Percentiles rank a stretch among this genome's conserved stretches.
These are phyloP conservation scores for Lepisosteus osseus DNA, from an alignment of 2,113 vertebrate genomes.

Conservation along the genomic window DNA sequence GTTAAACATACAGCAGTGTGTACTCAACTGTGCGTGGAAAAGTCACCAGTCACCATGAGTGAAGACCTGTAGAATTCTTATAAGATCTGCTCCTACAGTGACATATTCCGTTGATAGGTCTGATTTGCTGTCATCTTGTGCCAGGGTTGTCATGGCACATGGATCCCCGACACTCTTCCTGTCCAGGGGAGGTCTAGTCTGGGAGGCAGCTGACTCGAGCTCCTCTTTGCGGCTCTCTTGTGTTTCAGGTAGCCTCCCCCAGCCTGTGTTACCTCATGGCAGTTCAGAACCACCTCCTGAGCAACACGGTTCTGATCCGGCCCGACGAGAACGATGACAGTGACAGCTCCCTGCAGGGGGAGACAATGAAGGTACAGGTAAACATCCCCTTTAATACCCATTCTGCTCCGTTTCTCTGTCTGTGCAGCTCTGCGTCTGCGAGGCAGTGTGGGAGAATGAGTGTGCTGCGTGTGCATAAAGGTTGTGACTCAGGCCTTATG, in stretches of 20 bases:
- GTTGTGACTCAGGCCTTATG: too few species aligned
- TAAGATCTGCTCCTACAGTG: too few species aligned
- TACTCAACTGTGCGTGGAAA: too few species aligned
- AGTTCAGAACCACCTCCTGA: slow-evolving; percentile 98
- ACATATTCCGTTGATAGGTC: too few species aligned
- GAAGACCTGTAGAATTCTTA: too few species aligned
- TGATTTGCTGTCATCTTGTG: background rate
- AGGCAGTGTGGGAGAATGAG: background rate
- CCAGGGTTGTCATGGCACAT: background rate
- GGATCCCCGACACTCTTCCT: too few species aligned
- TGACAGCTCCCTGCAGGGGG: slow-evolving; percentile 98
- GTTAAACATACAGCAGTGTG: too few species aligned
- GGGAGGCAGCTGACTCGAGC: too few species aligned
- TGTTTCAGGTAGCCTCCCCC: slow-evolving; percentile 89
- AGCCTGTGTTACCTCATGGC: slow-evolving; percentile 97
- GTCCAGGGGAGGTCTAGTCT: too few species aligned
- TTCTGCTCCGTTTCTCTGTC: slow-evolving; percentile 31
- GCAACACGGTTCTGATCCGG: slow-evolving; percentile 94
- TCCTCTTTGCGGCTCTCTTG: too few species aligned
- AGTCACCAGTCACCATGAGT: too few species aligned
- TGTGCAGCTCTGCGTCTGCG: background rate
- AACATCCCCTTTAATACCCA: slow-evolving; percentile 90
- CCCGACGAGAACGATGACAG: slow-evolving; percentile 96
- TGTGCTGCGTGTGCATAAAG: too few species aligned
- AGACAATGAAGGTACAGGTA: slow-evolving; percentile 99